phyloP scores from a whole-genome alignment of 2,113 vertebrate species.

The Myxocyprinus asiaticus region DNA sequence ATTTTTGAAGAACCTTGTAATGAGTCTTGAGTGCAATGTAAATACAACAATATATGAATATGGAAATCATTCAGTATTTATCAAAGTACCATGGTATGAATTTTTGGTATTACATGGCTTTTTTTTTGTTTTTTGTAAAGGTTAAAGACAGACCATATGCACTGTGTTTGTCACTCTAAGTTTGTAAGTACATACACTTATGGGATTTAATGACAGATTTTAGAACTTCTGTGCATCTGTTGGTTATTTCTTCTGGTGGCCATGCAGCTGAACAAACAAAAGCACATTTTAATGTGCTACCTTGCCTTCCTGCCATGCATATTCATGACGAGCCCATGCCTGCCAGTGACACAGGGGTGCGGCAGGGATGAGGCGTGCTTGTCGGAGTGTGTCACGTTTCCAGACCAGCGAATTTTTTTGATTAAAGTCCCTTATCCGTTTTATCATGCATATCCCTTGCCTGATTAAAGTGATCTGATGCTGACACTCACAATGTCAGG shows the following conservation, averaged over 20 bases:
- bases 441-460: slow-evolving; percentile 99
- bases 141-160: neutral
- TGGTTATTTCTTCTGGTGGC: slow-evolving; percentile 50
- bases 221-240: slow-evolving; percentile 22
- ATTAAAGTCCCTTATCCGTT: slow-evolving; percentile 99
- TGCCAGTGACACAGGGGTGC: slow-evolving; percentile 77
- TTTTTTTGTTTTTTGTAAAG: too few species aligned
- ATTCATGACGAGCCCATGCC: slow-evolving; percentile 89
- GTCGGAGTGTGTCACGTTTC: slow-evolving; percentile 98
- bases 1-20: too few species aligned
- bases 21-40: too few species aligned
- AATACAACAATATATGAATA: too few species aligned
- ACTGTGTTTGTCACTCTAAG: neutral
- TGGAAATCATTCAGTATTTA: too few species aligned
- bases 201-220: neutral
- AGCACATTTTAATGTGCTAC: slow-evolving; percentile 90
- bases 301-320: slow-evolving; percentile 84
- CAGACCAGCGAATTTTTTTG: slow-evolving; percentile 99
- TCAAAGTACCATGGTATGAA: too few species aligned
- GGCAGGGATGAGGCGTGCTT: slow-evolving; percentile 91
- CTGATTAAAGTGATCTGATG: slow-evolving; percentile 99
- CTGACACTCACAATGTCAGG: slow-evolving; percentile 99
- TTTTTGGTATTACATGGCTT: too few species aligned
- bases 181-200: slow-evolving; percentile 11
- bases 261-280: slow-evolving; percentile 75